Evolutionary conservation across 2,888 invertebrate genomes (phyloP), one percentile per base, ranked within the genome.

Genomic region (Acronicta aceris): DNA sequence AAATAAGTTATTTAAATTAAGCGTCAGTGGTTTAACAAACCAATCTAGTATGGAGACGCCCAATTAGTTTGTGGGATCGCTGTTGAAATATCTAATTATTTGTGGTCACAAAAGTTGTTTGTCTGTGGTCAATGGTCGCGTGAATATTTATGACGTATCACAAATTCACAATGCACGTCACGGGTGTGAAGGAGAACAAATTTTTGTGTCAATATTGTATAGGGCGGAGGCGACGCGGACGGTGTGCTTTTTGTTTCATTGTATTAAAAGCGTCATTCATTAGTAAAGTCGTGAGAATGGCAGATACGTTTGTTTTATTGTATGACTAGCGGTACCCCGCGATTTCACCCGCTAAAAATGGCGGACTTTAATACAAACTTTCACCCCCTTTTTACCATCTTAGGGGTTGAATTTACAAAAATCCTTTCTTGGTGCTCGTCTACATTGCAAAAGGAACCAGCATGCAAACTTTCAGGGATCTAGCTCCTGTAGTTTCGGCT

Each of bases 151-250:
- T 71, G 61, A 59, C 54, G 59, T 59, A 59, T 21, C 21, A 21
- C 21, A 21, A 21, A 21, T 21, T 64, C 49, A 42, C 38, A 40
- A 65, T 51, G 47, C 51, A 46, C 25, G 61, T 53, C 55, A 53
- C 56, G 45, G 16, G 45, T 40, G 41, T 27, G 59, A 60, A 51
- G 25, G 25, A 55, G 40, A 60, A 46, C 59, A 21, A 59, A 74
- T 72, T 76, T 68, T 63, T 64, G 43, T 54, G 67, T 70, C 74
- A 78, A 78, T 80, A 71, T 68, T 56, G 43, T 21, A 13, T 36
- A 13, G 2, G 53, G 47, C 42, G 33, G 49, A 59, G 21, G 21
- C 21, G 21, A 21, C 21, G n/a, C n/a, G 40, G 47, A 52, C 40
- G 38, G 38, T 16, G 45, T 38, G 52, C 16, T 66, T 43, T 61